Conservation (phyloP, 2,888 invertebrate genomes). For the Himalopsyche kuldschensis region DNA sequence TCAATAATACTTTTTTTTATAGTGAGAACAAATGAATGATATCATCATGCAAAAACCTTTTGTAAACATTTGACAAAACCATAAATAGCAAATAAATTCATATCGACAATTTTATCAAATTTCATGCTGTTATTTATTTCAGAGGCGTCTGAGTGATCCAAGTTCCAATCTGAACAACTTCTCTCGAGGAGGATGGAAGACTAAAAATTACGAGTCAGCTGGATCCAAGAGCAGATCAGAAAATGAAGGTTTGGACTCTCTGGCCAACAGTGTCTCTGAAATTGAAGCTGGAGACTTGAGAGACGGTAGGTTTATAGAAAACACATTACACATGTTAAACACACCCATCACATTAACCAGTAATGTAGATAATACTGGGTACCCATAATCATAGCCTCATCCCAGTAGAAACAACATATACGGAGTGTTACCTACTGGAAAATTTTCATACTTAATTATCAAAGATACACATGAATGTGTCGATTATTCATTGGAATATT, state of each 20-base stretch:
- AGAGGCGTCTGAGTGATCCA: slow-evolving; percentile 88
- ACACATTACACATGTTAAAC: not conserved
- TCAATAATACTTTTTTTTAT: too few species aligned
- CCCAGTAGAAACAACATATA: slow-evolving; percentile 38
- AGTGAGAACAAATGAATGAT: too few species aligned
- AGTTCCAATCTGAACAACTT: slow-evolving; percentile 87
- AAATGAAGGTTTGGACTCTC: slow-evolving; percentile 86
- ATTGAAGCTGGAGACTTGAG: slow-evolving; percentile 92
- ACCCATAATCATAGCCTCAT: not conserved
- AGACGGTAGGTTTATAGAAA: slow-evolving; percentile 68
- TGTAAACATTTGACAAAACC: too few species aligned
- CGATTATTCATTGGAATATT: not conserved
- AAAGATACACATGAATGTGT: not conserved
- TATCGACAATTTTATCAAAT: too few species aligned
- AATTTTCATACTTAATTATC: not conserved
- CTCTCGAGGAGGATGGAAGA: slow-evolving; percentile 80
- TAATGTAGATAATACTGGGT: not conserved
- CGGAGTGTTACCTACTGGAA: slow-evolving; percentile 47
- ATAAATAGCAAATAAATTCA: too few species aligned
- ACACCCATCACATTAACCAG: slow-evolving; percentile 3
- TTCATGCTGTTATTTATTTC: slow-evolving; percentile 41
- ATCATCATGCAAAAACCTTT: too few species aligned
- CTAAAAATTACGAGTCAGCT: slow-evolving; percentile 64
- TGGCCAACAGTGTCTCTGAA: slow-evolving; percentile 82
- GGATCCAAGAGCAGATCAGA: slow-evolving; percentile 85